phyloP scores from a whole-genome alignment of 2,888 invertebrate species.

The Drosophila longiperda region DNA sequence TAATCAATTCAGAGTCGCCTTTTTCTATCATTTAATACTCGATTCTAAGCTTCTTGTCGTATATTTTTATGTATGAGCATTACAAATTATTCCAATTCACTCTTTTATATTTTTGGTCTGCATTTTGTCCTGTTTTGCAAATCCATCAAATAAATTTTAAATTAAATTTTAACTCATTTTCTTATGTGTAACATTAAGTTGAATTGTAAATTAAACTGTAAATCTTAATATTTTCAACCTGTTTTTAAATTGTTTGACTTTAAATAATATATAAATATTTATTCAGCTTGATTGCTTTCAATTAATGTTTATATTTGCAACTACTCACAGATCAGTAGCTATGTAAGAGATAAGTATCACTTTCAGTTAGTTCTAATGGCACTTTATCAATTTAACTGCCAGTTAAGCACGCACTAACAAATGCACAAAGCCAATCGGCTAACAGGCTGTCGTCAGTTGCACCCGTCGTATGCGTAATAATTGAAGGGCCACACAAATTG shows the following conservation, averaged over 20 bases:
- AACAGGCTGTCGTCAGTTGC: background rate
- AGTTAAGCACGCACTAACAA: conserved; percentile 16
- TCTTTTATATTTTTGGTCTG: background rate
- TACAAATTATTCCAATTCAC: background rate
- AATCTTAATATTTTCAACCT: background rate
- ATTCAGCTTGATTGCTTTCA: background rate
- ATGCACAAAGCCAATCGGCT: conserved; percentile 1
- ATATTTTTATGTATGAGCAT: background rate
- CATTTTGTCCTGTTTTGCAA: background rate
- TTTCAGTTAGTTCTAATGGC: conserved; percentile 12
- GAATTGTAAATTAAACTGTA: background rate
- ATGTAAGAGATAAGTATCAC: background rate
- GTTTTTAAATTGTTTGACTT: background rate
- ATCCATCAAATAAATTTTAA: background rate
- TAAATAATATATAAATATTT: background rate
- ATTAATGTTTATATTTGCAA: conserved; percentile 1
- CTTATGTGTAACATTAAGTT: background rate
- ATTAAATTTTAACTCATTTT: background rate
- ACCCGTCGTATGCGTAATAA: conserved; percentile 43
- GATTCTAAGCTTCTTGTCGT: background rate
- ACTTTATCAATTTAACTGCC: conserved; percentile 28
- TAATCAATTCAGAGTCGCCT: background rate
- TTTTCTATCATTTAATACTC: background rate
- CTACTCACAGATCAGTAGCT: background rate
- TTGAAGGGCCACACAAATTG: conserved; percentile 41